Conservation (phyloP, 2,888 invertebrate species). For the Scaptomyza tumidula region DNA sequence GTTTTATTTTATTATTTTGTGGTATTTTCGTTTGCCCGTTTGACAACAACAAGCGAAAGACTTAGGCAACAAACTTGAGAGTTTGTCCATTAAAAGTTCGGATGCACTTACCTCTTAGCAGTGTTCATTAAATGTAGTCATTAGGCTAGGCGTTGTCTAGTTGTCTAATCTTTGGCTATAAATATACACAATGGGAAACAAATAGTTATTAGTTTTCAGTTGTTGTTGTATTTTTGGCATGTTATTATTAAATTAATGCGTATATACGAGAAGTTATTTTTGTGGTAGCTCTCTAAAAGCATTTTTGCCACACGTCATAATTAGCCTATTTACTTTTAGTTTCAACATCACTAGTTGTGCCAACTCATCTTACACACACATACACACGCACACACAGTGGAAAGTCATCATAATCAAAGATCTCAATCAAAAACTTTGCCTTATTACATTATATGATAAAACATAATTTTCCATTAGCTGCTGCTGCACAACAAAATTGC, state of each 20-base stretch:
- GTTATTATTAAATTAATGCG: constrained; percentile 15
- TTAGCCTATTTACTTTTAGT: constrained; percentile 19
- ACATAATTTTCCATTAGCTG: constrained; percentile 51
- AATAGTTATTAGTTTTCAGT: constrained; percentile 11
- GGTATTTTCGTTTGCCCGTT: constrained; percentile 11
- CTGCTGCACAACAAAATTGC: constrained; percentile 45
- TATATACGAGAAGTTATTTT: background rate
- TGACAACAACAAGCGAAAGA: constrained; percentile 34
- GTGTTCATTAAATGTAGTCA: constrained; percentile 32
- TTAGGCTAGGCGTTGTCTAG: constrained; percentile 24
- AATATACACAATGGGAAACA: constrained; percentile 22
- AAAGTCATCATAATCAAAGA: constrained; percentile 40
- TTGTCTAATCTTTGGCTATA: constrained; percentile 67
- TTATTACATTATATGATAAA: constrained; percentile 35
- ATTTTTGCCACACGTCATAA: constrained; percentile 34
- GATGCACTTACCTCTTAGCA: constrained; percentile 63
- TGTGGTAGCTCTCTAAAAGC: constrained; percentile 13
- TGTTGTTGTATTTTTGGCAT: constrained; percentile 1
- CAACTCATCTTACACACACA: constrained; percentile 35
- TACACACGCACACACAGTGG: background rate
- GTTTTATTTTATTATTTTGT: background rate
- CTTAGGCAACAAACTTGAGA: constrained; percentile 52
- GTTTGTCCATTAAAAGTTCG: constrained; percentile 1
- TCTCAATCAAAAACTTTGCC: constrained; percentile 37
- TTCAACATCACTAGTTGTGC: constrained; percentile 21